Evolutionary conservation across 1,140 invertebrate genomes (phyloP), one percentile per base, ranked within the genome.

Genomic region (Drosophila malerkotliana): DNA sequence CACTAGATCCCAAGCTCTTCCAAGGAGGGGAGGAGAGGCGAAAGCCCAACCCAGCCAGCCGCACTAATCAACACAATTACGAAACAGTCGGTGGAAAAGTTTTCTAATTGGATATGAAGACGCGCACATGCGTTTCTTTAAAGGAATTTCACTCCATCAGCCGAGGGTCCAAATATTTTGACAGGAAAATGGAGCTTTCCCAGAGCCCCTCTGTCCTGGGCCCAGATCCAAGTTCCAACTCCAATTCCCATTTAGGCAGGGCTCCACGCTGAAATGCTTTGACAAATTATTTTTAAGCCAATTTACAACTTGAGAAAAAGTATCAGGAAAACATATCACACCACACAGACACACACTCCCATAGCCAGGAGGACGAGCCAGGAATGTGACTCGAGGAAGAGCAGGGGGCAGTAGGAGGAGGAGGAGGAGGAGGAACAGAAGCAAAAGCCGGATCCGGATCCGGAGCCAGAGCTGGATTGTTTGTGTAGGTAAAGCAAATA

Each of bases 211-310:
- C 32, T 3, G 14, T n/a, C n/a, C 34, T 14, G 34, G 34, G 34
- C 28, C 56, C 14, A 21, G 62, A 15, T 41, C 51, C 60, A 45
- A 63, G 60, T 45, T 67, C 32, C 67, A 81, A 52, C 72, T 66
- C 53, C 44, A 18, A 63, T 54, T 61, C 45, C 52, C 71, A 57
- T 64, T 63, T 82, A 82, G 80, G 77, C 80, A 63, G 67, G 49
- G 58, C 56, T 26, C 48, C 49, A 67, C 63, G 72, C 79, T 88
- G 83, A 82, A 82, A 79, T 81, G 79, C 87, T 87, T 90, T 90
- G 87, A 90, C 87, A 90, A 90, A 90, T 90, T 90, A 90, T 90
- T 87, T 90, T 90, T 90, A 90, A 90, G 87, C 87, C 87, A 90
- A 90, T 90, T 90, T 90, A 90, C 87, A 90, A 90, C 81, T 90